These are phyloP conservation scores for Champsocephalus esox DNA, from an alignment of 2,797 vertebrate species.

Conservation along the genomic window DNA sequence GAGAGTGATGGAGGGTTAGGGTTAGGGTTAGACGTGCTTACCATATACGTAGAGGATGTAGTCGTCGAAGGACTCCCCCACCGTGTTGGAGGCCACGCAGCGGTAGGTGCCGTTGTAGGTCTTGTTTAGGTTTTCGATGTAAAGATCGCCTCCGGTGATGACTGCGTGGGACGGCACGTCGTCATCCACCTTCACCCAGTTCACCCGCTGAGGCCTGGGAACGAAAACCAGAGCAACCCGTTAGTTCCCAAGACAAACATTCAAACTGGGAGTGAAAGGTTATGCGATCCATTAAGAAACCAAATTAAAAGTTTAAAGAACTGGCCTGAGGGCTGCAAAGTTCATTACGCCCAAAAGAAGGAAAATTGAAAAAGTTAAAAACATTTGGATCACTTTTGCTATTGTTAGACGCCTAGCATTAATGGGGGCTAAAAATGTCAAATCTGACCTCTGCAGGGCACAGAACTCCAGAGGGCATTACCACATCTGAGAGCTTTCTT, in stretches of 20 bases:
- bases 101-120: constrained; percentile 98
- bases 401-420: neutral
- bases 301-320: neutral
- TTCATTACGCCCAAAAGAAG: neutral
- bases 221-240: constrained; percentile 5
- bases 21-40: constrained; percentile 76
- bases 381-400: neutral
- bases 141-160: constrained; percentile 92
- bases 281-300: neutral
- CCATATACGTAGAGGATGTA: constrained; percentile 98
- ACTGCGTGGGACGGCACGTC: constrained; percentile 95
- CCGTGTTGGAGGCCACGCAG: constrained; percentile 93
- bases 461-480: neutral
- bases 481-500: neutral
- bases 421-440: neutral
- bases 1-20: neutral
- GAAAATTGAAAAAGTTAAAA: neutral
- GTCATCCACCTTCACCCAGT: constrained; percentile 96
- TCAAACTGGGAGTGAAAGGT: neutral
- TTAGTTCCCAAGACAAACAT: neutral
- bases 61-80: constrained; percentile 94
- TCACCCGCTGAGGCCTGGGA: constrained; percentile 92
- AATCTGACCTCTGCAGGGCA: too few relatives aligned
- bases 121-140: constrained; percentile 98
- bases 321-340: neutral